phyloP scores from a whole-genome alignment of 2,113 vertebrate genomes.

The Archocentrus centrarchus region DNA sequence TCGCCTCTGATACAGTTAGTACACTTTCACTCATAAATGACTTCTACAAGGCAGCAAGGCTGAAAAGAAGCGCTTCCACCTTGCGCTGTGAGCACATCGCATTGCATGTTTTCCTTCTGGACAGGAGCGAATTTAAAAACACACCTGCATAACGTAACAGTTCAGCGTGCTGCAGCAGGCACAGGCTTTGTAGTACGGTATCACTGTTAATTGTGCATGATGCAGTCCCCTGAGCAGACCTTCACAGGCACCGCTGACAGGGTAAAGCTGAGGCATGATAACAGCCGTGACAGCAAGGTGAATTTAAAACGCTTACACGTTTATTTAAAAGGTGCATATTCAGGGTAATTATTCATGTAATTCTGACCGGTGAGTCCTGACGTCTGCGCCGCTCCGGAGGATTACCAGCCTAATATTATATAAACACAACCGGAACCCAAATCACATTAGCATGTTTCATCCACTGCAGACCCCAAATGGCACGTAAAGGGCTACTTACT shows the following conservation, averaged over 20 bases:
- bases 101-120: not conserved
- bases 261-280: slow-evolving; percentile 40
- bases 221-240: slow-evolving; percentile 52
- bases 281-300: slow-evolving; percentile 36
- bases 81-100: too few species aligned
- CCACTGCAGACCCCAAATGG: slow-evolving; percentile 54
- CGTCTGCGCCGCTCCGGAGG: slow-evolving; percentile 12
- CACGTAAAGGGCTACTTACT: slow-evolving; percentile 71
- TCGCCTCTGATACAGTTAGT: not conserved
- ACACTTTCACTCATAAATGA: not conserved
- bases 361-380: not conserved
- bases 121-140: not conserved
- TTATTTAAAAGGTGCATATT: not conserved
- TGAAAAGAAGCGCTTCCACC: not conserved
- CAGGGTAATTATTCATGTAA: not conserved
- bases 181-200: not conserved
- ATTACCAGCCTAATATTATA: slow-evolving; percentile 66
- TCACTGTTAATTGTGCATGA: slow-evolving; percentile 21
- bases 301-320: not conserved
- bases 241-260: slow-evolving; percentile 37
- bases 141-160: slow-evolving; percentile 20
- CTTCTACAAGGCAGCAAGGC: not conserved
- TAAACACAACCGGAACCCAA: slow-evolving; percentile 75
- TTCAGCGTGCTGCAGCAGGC: slow-evolving; percentile 31
- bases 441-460: slow-evolving; percentile 66